These are phyloP conservation scores for Micromys minutus DNA, from an alignment of 2,113 vertebrate genomes.

Conservation along the genomic window DNA sequence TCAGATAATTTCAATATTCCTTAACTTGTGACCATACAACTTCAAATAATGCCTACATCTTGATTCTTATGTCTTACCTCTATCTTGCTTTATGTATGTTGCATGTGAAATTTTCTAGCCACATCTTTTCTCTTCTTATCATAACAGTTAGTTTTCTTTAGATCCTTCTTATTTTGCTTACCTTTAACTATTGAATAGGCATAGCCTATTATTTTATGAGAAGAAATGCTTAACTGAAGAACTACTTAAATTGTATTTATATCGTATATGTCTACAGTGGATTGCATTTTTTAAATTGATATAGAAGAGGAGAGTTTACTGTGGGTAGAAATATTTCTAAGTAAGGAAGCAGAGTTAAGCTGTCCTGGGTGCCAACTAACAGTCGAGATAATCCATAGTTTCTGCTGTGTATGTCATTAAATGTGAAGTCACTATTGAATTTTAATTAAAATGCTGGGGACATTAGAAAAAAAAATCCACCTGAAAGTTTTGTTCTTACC, in stretches of 20 bases:
- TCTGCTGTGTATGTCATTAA: background rate
- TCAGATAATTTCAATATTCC: background rate
- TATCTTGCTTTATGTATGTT: background rate
- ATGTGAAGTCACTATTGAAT: too few species aligned
- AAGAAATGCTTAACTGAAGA: too few species aligned
- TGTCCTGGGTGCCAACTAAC: background rate
- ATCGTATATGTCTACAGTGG: background rate
- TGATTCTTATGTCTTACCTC: background rate
- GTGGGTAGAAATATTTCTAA: background rate
- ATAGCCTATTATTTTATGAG: background rate
- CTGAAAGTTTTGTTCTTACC: background rate
- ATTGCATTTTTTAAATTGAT: background rate
- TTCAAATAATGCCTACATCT: background rate
- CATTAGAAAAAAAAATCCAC: fast-evolving
- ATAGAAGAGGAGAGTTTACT: background rate
- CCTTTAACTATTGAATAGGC: background rate
- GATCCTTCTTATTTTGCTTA: background rate
- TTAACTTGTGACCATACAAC: background rate
- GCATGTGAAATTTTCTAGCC: background rate
- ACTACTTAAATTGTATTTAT: too few species aligned
- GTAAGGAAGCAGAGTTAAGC: background rate
- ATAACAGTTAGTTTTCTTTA: background rate
- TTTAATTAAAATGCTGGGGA: background rate
- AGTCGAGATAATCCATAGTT: too few species aligned
- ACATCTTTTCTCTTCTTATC: background rate